phyloP scores from a whole-genome alignment of 2,113 vertebrate species.

The Oxygymnocypris stewartii region DNA sequence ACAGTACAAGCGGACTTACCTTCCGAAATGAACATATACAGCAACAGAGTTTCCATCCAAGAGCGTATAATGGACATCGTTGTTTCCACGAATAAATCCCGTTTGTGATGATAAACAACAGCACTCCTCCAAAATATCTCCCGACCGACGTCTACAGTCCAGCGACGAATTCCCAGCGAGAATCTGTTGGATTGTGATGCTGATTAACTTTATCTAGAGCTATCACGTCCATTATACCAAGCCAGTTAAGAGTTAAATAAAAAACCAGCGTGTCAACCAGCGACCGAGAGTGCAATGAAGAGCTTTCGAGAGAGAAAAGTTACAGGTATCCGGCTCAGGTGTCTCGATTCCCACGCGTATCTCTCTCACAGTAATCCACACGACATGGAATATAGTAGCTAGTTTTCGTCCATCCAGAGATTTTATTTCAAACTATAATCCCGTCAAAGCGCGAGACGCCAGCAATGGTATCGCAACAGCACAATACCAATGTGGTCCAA shows the following conservation, averaged over 20 bases:
- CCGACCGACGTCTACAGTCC: conserved; percentile 49
- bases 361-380: conserved; percentile 29
- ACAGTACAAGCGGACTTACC: conserved; percentile 63
- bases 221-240: conserved; percentile 45
- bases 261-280: not conserved
- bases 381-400: not conserved
- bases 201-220: conserved; percentile 52
- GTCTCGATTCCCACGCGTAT: conserved; percentile 50
- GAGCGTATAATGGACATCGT: conserved; percentile 72
- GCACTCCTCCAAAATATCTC: conserved; percentile 53
- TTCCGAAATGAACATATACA: conserved; percentile 68
- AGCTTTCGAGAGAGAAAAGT: conserved; percentile 61
- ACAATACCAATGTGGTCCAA: not conserved
- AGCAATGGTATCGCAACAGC: not conserved
- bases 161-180: conserved; percentile 51
- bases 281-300: not conserved
- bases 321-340: conserved; percentile 52
- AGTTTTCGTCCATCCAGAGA: not conserved
- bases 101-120: conserved; percentile 42
- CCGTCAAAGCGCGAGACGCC: not conserved
- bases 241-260: not conserved
- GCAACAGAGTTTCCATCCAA: conserved; percentile 70
- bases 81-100: conserved; percentile 70
- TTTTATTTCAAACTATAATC: not conserved
- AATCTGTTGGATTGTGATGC: not conserved